Evolutionary conservation across 1,140 invertebrate genomes (phyloP).

Genomic region (Vanessa tameamea): DNA sequence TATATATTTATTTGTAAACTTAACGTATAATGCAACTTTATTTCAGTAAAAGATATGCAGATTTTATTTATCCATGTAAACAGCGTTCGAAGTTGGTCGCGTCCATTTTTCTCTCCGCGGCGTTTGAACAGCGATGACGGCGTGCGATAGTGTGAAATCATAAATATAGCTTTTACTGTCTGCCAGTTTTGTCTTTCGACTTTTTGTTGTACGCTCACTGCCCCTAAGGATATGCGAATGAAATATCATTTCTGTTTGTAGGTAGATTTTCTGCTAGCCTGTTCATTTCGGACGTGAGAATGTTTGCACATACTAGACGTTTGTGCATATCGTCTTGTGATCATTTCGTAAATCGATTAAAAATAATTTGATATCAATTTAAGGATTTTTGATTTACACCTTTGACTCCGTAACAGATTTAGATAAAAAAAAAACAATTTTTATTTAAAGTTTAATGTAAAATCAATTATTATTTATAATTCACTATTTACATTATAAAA

Average conservation of each 20-base stretch:
- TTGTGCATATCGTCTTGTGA: no score
- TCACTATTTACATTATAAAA: no score
- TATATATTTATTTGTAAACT: no score
- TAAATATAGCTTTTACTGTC: slow-evolving; percentile 71
- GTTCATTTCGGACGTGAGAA: neutral
- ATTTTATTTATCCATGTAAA: slow-evolving; percentile 32
- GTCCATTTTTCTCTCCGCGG: slow-evolving; percentile 46
- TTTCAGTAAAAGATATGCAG: slow-evolving; percentile 25
- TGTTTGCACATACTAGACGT: no score
- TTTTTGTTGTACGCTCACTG: slow-evolving; percentile 54
- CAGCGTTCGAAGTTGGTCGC: slow-evolving; percentile 26
- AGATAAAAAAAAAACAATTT: no score
- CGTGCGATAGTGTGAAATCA: slow-evolving; percentile 68
- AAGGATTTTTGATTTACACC: no score
- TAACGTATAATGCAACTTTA: neutral
- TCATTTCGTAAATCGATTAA: no score
- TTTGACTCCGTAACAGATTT: no score
- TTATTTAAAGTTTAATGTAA: no score
- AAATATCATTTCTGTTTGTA: neutral
- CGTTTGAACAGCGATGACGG: slow-evolving; percentile 60
- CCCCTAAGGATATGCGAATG: slow-evolving; percentile 25
- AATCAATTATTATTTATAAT: no score
- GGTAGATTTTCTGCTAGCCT: neutral
- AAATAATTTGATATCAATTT: no score
- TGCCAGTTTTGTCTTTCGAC: slow-evolving; percentile 56